Base-by-base conservation (phyloP, 2,113 vertebrate species). In the Pandion haliaetus region DNA sequence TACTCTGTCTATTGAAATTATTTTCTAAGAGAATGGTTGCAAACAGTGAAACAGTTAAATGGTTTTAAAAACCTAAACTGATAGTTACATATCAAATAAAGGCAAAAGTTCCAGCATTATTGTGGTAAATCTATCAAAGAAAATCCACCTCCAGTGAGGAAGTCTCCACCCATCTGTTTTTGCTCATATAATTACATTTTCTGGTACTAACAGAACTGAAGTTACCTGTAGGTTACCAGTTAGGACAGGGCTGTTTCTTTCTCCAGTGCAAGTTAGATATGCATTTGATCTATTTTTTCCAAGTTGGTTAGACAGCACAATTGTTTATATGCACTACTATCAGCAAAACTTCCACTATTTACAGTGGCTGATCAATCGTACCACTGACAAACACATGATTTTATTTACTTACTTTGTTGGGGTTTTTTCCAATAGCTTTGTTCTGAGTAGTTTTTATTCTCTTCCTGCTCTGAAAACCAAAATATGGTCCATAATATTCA, bases 401-500 rank as follows among this genome's bases (percentile, higher is more conserved):
- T 71, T 50, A 29, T 65, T 59, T 50, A 49, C 18, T 45, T 59
- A 8, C 54, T 72, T 80, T 38, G 31, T 4, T 79, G 15, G 3
- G 2, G 0, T 29, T 32, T 73, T 72, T 55, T 9, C 47, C 14
- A 26, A 3, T 25, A 1, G 4, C 4, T 83, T 80, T 58, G 5
- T 40, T 83, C 49, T 63, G 17, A 50, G n/a, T 32, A 28, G 36
- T 42, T 76, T 78, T 83, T 63, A 42, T 59, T 63, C 13, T 55
- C 9, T 45, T 89, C 7, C 34, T 42, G 7, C 34, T 73, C 34
- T 59, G 40, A 81, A 83, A 82, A 36, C 5, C 14, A 59, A 57
- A 71, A 31, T 58, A 58, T 6, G 3, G 17, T 54, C 42, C 32
- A 23, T 49, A 74, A 58, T 19, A 12, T 54, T 92, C 20, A 74